phyloP scores from a whole-genome alignment of 2,113 vertebrate species.

The Butorides virescens region DNA sequence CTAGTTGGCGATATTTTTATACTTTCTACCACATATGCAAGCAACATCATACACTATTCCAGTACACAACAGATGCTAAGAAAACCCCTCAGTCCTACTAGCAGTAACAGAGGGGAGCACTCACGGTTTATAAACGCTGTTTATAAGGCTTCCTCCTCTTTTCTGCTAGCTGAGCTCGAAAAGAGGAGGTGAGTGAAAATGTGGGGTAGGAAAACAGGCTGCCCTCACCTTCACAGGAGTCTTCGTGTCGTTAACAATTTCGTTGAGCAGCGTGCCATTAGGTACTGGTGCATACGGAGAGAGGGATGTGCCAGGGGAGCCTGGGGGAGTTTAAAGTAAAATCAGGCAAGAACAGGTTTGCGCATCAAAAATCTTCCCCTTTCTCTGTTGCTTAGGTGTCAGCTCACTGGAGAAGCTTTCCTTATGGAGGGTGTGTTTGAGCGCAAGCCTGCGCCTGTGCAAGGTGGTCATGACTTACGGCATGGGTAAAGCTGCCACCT shows the following conservation, averaged over 20 bases:
- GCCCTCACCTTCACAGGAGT: constrained; percentile 67
- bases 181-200: background rate
- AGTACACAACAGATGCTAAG: background rate
- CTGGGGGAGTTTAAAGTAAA: constrained; percentile 12
- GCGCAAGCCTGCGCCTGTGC: background rate
- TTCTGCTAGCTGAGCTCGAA: background rate
- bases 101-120: background rate
- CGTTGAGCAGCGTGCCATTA: constrained; percentile 52
- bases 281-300: background rate
- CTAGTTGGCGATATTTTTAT: background rate
- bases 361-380: background rate
- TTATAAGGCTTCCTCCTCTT: background rate
- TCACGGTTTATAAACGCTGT: background rate
- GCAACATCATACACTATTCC: background rate
- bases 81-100: background rate
- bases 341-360: background rate
- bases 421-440: background rate
- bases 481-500: background rate
- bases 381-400: background rate
- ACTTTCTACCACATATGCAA: background rate
- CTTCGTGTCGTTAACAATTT: constrained; percentile 62
- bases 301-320: background rate
- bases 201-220: background rate
- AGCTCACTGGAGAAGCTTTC: background rate
- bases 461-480: background rate